Evolutionary conservation across 2,797 vertebrate genomes (phyloP), one percentile per base, ranked within the genome.

Genomic region (Betta splendens): DNA sequence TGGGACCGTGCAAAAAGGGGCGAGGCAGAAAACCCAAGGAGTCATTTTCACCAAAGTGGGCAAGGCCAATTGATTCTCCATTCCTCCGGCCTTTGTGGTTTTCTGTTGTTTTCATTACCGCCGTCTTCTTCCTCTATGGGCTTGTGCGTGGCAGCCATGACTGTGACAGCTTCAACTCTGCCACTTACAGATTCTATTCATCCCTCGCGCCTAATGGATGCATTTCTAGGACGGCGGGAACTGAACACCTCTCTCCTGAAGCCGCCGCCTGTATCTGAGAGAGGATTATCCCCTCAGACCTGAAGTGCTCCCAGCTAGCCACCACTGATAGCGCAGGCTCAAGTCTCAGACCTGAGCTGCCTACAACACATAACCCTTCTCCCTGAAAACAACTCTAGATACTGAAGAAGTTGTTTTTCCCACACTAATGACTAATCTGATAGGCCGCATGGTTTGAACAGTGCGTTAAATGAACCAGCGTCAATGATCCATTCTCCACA

Each of bases 31-130:
- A 75, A 79, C 52, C 52, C 59, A 60, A 75, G 40, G 45, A 71
- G 23, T 48, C 18, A 75, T 81, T 79, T 69, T 70, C 13, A 49
- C 55, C 84, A 74, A 38, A 57, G 32, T 10, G 29, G 72, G 59
- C 55, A 58, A 78, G 61, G 17, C 40, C 28, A 62, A 84, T 83
- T 77, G 75, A 87, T 80, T 86, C 81, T 50, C 78, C 49, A 76
- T 85, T 69, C 49, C 44, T 23, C 16, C 45, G 40, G n/a, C 61
- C 48, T 67, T 33, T 59, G 64, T 2, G 16, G 59, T 58, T 78
- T 72, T 53, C 64, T 74, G 56, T 72, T 85, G 63, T 80, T 83
- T 82, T 78, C 52, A 80, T 74, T 72, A 47, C 60, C 28, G 63
- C 72, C 33, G 52, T 72, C 72, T 64, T 72, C 50, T 48, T 53